Evolutionary conservation across 2,113 vertebrate species (phyloP).

Genomic region (Brienomyrus brachyistius): DNA sequence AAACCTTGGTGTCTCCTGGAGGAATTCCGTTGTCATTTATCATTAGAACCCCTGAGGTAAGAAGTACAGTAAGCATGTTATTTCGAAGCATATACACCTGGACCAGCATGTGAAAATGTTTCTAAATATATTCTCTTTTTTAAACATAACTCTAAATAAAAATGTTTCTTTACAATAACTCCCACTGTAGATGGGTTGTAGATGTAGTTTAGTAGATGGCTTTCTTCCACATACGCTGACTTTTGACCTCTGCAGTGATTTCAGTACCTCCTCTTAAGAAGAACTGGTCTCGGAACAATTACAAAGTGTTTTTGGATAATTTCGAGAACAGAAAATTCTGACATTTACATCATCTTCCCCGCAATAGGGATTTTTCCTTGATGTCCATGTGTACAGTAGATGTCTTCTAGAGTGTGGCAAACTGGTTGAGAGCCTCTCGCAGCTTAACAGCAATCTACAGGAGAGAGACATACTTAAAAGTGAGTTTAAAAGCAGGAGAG

Average conservation of each 20-base stretch:
- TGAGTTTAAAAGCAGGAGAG: not conserved
- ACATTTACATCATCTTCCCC: not conserved
- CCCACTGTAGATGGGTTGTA: too few species aligned
- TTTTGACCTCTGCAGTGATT: not conserved
- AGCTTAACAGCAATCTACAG: constrained; percentile 89
- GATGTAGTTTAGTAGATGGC: too few species aligned
- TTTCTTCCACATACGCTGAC: not conserved
- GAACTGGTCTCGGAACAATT: not conserved
- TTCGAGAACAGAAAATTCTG: not conserved
- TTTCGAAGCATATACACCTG: not conserved
- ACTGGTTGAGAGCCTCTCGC: constrained; percentile 87
- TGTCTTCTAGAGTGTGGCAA: constrained; percentile 76
- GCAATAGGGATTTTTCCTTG: constrained; percentile 12
- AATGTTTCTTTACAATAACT: not conserved
- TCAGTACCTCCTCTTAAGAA: not conserved
- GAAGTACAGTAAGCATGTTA: not conserved
- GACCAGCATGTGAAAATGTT: not conserved
- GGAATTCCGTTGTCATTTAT: not conserved
- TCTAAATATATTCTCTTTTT: not conserved
- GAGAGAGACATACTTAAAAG: constrained; percentile 14
- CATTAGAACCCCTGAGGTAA: not conserved
- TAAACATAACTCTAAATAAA: not conserved
- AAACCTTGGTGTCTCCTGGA: not conserved
- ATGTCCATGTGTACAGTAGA: constrained; percentile 9
- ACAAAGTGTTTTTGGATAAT: not conserved